Evolutionary conservation across 2,888 invertebrate species (phyloP), one percentile per base, ranked within the genome.

Genomic region (Temnothorax unifasciatus): DNA sequence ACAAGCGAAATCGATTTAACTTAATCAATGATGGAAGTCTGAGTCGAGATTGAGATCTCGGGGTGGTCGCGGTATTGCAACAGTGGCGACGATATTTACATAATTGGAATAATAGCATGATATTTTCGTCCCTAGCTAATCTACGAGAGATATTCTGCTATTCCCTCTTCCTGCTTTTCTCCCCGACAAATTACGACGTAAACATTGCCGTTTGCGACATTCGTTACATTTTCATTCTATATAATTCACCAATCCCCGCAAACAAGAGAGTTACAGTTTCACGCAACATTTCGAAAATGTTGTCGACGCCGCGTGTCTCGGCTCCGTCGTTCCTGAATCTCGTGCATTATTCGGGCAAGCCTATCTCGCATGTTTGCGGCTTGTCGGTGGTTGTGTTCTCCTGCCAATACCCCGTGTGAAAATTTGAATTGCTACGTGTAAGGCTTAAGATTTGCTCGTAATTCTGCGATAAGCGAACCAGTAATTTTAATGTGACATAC

Each of bases 21-120:
- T 86, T 83, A 86, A 86, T 88, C 68, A 85, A 88, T 44, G 34
- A 29, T 18, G 34, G 38, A 71, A 66, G 68, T 52, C 68, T 6
- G 57, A 34, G 57, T 50, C 25, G 34, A 75, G 50, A 21, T 66
- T 15, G 47, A 41, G 15, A 74, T 25, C 41, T 34, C 1, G n/a
- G 3, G n/a, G 6, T 41, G 21, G 13, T 73, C 15, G 44, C 64
- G 18, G 0, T 64, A 25, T 25, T 57, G 34, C 52, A 6, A 15
- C n/a, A 34, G 83, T 47, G 34, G 13, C 63, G 63, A 44, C 38
- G 83, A 81, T 86, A 88, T 89, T 88, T 84, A 86, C 87, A 82
- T 88, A 91, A 86, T 83, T 57, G 66, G 75, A 85, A 88, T 86
- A 90, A 90, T 87, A 77, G 83, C 11, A 41, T 29, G 41, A 38